Base-by-base conservation (phyloP, 2,888 invertebrate genomes). In the Plagodis pulveraria region DNA sequence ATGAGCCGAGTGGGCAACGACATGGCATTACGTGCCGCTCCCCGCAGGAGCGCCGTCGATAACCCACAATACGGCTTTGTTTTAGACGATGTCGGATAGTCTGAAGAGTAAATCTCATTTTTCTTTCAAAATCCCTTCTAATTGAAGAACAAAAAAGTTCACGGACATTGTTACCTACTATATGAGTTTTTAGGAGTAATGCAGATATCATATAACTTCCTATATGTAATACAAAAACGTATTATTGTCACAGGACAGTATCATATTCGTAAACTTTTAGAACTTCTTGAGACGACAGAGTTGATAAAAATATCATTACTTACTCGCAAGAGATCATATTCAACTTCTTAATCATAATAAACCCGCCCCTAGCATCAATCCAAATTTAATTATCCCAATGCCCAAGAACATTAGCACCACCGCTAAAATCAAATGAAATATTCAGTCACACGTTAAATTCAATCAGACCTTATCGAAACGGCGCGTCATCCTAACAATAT, bases 1-100 rank as follows among this genome's bases (percentile, higher is more conserved):
- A 91, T 86, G 89, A 85, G 85, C 75, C 73, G 83, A 85, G 86
- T 83, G 85, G 84, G 89, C 90, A 89, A 89, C 89, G 89, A 87
- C 86, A 80, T 72, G 75, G 84, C 81, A 74, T 76, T 84, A 84
- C 83, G 78, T 72, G 79, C 76, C 70, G 36, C 73, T 57, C 58
- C 63, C 62, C 58, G 54, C 72, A 68, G 69, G 70, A 73, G 71
- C 65, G 59, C 69, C 70, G 71, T 71, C 74, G 80, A 82, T 85
- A 87, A 86, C 80, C 85, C 79, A 78, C 73, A 79, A 80, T 78
- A 70, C 76, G 74, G 77, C 75, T 81, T 80, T 80, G 80, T 78
- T 81, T 73, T 66, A 53, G 42, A 40, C 5, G 22, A 22, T 22
- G 22, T 22, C 22, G 22, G 22, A 22, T 22, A 4, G 22, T 22